A percentile compares a stretch with the other conserved stretches of the same genome.
These are phyloP conservation scores for Apis laboriosa DNA, from an alignment of 1,140 invertebrate genomes.

Conservation along the genomic window DNA sequence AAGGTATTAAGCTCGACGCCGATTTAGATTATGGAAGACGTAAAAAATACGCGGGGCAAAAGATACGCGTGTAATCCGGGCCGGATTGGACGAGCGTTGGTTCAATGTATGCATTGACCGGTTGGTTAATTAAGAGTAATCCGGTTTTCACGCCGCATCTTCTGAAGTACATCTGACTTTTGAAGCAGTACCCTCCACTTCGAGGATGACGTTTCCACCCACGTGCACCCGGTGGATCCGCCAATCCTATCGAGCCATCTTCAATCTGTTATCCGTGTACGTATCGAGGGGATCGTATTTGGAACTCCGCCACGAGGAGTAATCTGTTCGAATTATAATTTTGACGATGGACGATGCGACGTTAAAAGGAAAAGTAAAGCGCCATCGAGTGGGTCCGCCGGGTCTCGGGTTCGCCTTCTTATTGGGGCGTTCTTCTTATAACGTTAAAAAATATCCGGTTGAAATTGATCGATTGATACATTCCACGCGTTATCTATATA, in stretches of 20 bases:
- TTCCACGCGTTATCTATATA: neutral
- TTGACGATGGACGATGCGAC: neutral
- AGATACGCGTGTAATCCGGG: conserved; percentile 52
- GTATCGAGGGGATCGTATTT: conserved; percentile 27
- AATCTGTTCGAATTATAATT: conserved; percentile 35
- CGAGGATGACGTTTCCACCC: conserved; percentile 62
- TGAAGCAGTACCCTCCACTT: conserved; percentile 31
- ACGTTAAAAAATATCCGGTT: conserved; percentile 1
- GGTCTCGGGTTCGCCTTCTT: neutral
- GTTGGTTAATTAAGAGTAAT: conserved; percentile 48
- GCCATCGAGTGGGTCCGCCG: neutral
- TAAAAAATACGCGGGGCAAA: conserved; percentile 30
- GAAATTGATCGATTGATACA: conserved; percentile 32
- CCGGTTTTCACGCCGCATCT: conserved; percentile 58
- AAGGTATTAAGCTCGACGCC: conserved; percentile 34
- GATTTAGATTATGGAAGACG: conserved; percentile 35
- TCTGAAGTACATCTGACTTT: conserved; percentile 45
- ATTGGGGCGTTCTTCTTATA: neutral
- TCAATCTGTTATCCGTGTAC: conserved; percentile 34
- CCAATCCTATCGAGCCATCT: conserved; percentile 42
- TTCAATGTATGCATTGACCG: neutral
- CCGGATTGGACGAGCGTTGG: neutral
- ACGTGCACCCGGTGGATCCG: conserved; percentile 44
- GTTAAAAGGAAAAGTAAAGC: neutral
- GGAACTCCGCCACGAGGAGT: neutral